Conservation (phyloP, 1,140 invertebrate genomes). For the Drosophila insularis region DNA sequence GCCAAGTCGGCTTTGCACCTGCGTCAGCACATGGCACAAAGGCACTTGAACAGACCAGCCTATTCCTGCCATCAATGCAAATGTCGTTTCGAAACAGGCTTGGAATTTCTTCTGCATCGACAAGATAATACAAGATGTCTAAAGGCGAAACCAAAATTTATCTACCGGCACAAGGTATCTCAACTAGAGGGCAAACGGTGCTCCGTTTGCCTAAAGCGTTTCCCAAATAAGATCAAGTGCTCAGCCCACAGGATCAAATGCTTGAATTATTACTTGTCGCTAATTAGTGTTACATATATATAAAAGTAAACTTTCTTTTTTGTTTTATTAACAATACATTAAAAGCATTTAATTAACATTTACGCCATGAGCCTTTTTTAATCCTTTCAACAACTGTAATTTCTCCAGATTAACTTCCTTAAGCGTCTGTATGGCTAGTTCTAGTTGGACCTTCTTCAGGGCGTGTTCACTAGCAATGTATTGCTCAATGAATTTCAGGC, state of each 20-base stretch:
- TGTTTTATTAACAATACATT: conserved; percentile 47
- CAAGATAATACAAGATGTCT: not conserved
- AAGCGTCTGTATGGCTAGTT: conserved; percentile 86
- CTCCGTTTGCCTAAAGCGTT: conserved; percentile 38
- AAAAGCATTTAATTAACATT: conserved; percentile 1
- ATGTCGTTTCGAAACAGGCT: conserved; percentile 20
- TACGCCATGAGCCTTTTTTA: conserved; percentile 86
- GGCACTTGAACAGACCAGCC: conserved; percentile 15
- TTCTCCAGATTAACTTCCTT: conserved; percentile 85
- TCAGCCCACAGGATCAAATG: conserved; percentile 31
- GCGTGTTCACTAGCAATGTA: conserved; percentile 85
- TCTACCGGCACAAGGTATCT: not conserved
- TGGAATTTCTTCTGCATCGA: conserved; percentile 40
- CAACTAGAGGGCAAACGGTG: conserved; percentile 17
- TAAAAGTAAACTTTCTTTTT: not conserved
- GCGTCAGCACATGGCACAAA: conserved; percentile 27
- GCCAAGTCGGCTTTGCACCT: conserved; percentile 35
- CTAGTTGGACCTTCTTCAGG: conserved; percentile 85
- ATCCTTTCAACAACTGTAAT: conserved; percentile 84
- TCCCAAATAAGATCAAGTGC: conserved; percentile 16
- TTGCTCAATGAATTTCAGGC: conserved; percentile 84
- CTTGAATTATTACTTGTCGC: conserved; percentile 7
- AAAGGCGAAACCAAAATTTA: conserved; percentile 16
- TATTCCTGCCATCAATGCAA: conserved; percentile 48
- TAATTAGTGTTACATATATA: not conserved